Evolutionary conservation across 2,113 vertebrate species (phyloP).

Genomic region (Protobothrops flavoviridis): DNA sequence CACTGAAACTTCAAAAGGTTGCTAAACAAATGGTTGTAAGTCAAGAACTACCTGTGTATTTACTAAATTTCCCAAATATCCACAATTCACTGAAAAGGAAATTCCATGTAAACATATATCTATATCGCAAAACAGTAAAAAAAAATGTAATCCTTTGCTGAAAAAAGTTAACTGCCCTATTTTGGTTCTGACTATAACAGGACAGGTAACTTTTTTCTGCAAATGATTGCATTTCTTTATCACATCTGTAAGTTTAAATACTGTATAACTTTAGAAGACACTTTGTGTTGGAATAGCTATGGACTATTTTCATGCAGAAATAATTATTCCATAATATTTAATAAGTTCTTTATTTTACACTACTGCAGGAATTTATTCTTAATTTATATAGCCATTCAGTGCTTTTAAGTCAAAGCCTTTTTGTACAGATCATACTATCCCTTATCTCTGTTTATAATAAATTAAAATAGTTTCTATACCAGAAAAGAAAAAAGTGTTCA

Average conservation of each 20-base stretch:
- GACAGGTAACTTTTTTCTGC: not conserved
- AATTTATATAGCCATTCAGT: not conserved
- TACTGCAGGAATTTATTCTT: not conserved
- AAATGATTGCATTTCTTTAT: not conserved
- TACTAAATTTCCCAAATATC: not conserved
- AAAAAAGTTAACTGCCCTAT: not conserved
- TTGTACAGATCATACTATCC: not conserved
- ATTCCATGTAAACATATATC: not conserved
- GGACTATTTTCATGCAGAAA: not conserved
- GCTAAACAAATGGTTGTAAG: not conserved
- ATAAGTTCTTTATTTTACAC: not conserved
- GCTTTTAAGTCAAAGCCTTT: not conserved
- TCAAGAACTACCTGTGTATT: not conserved
- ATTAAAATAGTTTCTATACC: constrained; percentile 19
- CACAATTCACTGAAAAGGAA: not conserved
- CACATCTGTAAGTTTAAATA: not conserved
- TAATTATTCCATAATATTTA: not conserved
- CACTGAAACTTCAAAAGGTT: not conserved
- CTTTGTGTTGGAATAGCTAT: not conserved
- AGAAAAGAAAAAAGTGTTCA: constrained; percentile 30
- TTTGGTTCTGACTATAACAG: not conserved
- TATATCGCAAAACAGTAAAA: not conserved
- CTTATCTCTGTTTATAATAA: constrained; percentile 14
- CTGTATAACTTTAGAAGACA: not conserved
- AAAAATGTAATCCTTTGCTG: not conserved